Base-by-base conservation (phyloP, 2,888 invertebrate species). In the Julus scandinavius region DNA sequence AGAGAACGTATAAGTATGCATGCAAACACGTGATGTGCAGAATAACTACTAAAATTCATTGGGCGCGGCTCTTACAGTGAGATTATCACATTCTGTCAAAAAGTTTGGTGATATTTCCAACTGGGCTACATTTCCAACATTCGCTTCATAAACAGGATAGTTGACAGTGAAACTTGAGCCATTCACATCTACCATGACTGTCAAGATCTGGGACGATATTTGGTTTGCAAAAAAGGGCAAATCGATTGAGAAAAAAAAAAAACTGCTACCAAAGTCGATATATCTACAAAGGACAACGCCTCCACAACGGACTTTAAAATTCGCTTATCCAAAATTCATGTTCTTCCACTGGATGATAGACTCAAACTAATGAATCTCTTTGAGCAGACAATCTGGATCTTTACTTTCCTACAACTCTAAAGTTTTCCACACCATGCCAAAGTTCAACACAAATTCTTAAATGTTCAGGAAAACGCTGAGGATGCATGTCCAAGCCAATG, bases 121-220 rank as follows among this genome's bases (percentile, higher is more conserved):
- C 80, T 80, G 9, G 38, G 80, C 38, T 15, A 80, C 80, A 80
- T 15, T 80, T 80, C 80, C 80, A 80, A 7, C 7, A 80, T 38
- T 11, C 38, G 38, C 15, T 13, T 80, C 13, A 80, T 80, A 38
- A 38, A 38, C 80, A 38, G 80, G 38, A 40, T 80, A 80, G 80
- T 80, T 80, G 80, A 80, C 80, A 80, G 80, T 80, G 80, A 13
- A 80, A 80, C 80, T 80, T 38, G 80, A 80, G 80, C 29, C 80
- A 9, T 38, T 29, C 80, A 80, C 38, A 40, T 80, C 80, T 11
- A 15, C 80, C 13, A 80, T 80, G 80, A 80, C 80, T 80, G 80
- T 40, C 80, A 80, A 80, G 38, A 80, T 72, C 29, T n/a, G n/a
- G 72, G 72, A 2, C 72, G 4, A 29, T 29, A 29, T 80, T 80